These are phyloP conservation scores for Limnephilus auricula DNA, from an alignment of 2,888 invertebrate genomes.

Conservation along the genomic window DNA sequence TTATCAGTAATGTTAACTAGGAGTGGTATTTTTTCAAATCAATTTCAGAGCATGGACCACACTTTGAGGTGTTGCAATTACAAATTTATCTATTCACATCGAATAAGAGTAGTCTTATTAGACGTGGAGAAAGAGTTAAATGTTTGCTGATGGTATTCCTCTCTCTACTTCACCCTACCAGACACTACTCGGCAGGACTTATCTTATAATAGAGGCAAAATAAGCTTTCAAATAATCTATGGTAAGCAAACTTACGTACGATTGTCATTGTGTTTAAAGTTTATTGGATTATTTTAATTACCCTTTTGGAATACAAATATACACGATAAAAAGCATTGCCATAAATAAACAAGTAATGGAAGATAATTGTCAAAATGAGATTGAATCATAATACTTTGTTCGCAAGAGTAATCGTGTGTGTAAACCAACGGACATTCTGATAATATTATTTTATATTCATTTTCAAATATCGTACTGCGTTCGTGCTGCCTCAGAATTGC, in stretches of 20 bases:
- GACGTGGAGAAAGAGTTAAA: conserved; percentile 75
- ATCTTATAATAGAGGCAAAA: background rate
- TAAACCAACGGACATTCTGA: conserved; percentile 64
- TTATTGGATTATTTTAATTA: conserved; percentile 8
- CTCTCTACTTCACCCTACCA: background rate
- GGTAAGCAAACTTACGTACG: background rate
- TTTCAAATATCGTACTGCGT: background rate
- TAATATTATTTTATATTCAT: background rate
- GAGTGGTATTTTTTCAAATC: conserved; percentile 31
- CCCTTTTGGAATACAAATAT: background rate
- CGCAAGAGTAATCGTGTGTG: conserved; percentile 60
- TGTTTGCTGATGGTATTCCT: conserved; percentile 77
- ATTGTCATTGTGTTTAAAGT: background rate
- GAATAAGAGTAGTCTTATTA: conserved; percentile 35
- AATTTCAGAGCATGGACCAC: conserved; percentile 38
- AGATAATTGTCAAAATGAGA: background rate
- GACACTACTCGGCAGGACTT: background rate
- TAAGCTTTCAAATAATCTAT: background rate
- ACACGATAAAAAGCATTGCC: background rate
- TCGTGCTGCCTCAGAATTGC: background rate
- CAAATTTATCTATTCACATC: conserved; percentile 4
- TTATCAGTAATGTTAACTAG: conserved; percentile 27
- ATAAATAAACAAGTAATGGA: background rate
- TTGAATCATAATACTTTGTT: conserved; percentile 20
- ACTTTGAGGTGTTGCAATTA: background rate